Conservation (phyloP, 1,140 invertebrate genomes). For the Pogonus chalceus region DNA sequence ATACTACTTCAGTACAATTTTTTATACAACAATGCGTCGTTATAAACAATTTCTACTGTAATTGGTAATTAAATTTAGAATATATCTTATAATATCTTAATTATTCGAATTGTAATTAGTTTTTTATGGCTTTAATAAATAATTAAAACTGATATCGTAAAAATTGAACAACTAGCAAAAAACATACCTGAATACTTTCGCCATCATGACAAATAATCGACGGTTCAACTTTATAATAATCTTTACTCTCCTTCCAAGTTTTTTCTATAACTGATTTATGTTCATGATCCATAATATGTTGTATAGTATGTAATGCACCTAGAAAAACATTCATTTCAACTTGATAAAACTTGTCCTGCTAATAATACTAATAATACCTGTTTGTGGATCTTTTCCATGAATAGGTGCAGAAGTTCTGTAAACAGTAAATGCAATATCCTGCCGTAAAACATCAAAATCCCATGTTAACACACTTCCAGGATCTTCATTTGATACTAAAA, state of each 20-base stretch:
- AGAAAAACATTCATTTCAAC: neutral
- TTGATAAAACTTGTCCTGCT: neutral
- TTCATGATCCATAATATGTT: slow-evolving; percentile 21
- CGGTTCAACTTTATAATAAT: slow-evolving; percentile 71
- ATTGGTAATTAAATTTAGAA: too few species aligned
- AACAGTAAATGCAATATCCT: slow-evolving; percentile 82
- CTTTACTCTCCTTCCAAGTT: slow-evolving; percentile 64
- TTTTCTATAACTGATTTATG: slow-evolving; percentile 56
- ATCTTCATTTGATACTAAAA: slow-evolving; percentile 72
- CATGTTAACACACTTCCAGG: slow-evolving; percentile 86
- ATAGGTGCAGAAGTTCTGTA: slow-evolving; percentile 52
- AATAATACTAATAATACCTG: neutral
- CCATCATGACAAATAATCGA: slow-evolving; percentile 80
- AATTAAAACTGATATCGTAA: slow-evolving; percentile 8
- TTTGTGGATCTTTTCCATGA: slow-evolving; percentile 28
- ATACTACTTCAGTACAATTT: too few species aligned
- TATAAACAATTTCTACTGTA: too few species aligned
- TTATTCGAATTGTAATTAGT: too few species aligned
- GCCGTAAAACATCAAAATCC: slow-evolving; percentile 93
- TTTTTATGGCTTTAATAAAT: neutral
- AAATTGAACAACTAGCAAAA: slow-evolving; percentile 3
- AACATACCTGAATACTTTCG: slow-evolving; percentile 77
- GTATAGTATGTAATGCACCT: neutral
- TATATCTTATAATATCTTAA: too few species aligned
- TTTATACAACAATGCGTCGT: too few species aligned